Evolutionary conservation across 2,888 invertebrate species (phyloP).

Genomic region (Epiblema foenella): DNA sequence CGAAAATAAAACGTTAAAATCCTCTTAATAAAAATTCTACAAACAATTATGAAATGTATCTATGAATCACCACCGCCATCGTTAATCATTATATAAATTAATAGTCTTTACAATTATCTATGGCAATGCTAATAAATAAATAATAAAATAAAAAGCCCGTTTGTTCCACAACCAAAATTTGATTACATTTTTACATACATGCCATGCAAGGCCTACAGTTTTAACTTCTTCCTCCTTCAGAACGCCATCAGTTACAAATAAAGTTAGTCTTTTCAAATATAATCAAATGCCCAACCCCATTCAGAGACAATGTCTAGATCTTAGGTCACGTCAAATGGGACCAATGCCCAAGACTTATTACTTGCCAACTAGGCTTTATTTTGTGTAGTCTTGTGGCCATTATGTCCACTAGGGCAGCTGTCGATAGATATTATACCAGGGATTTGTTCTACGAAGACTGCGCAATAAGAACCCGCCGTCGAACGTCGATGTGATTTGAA

Average conservation of each 20-base stretch:
- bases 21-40: too few species aligned
- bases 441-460: constrained; percentile 17
- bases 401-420: constrained; percentile 20
- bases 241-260: too few species aligned
- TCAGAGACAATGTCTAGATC: background rate
- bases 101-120: too few species aligned
- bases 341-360: background rate
- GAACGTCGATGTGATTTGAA: constrained; percentile 35
- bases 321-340: background rate
- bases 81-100: too few species aligned
- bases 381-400: constrained; percentile 11
- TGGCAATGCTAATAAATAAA: too few species aligned
- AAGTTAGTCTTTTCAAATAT: too few species aligned
- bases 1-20: too few species aligned
- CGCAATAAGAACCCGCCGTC: constrained; percentile 32
- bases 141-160: too few species aligned
- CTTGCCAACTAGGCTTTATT: constrained; percentile 16
- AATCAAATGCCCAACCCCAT: background rate
- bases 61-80: background rate
- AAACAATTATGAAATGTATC: background rate
- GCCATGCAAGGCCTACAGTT: too few species aligned
- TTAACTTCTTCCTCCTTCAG: too few species aligned
- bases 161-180: too few species aligned
- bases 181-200: too few species aligned
- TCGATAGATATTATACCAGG: constrained; percentile 29